Evolutionary conservation across 1,140 invertebrate genomes (phyloP).

Genomic region (Pogonomyrmex californicus): DNA sequence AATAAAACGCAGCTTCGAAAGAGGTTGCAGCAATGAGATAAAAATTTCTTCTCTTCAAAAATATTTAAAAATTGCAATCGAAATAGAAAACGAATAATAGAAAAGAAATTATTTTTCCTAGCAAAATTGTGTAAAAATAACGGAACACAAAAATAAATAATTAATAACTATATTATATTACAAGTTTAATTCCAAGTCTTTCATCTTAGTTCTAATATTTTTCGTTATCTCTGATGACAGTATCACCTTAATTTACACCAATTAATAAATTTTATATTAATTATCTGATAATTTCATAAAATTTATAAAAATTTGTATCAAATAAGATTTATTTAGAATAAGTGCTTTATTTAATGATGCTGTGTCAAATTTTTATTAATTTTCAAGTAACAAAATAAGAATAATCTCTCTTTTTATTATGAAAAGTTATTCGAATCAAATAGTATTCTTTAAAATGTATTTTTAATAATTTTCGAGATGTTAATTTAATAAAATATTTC

Average conservation of each 20-base stretch:
- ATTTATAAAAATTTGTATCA: background rate
- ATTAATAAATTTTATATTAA: too few species aligned
- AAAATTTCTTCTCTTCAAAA: background rate
- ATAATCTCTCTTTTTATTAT: background rate
- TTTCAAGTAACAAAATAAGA: background rate
- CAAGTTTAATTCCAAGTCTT: background rate
- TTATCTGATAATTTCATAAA: background rate
- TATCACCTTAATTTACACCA: too few species aligned
- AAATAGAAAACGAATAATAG: background rate
- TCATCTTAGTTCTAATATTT: background rate
- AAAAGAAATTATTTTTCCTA: background rate
- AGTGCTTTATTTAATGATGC: background rate
- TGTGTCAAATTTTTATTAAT: background rate
- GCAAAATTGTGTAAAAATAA: background rate
- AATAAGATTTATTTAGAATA: background rate
- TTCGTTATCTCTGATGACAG: background rate
- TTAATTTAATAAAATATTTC: constrained; percentile 7
- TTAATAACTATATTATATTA: background rate
- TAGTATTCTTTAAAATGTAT: background rate
- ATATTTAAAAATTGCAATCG: background rate
- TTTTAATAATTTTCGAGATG: background rate
- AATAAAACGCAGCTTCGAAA: background rate
- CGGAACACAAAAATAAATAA: background rate
- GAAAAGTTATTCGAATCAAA: background rate
- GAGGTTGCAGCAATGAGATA: background rate